Evolutionary conservation across 2,113 vertebrate species (phyloP), one percentile per base, ranked within the genome.

Genomic region (Taurulus bubalis): DNA sequence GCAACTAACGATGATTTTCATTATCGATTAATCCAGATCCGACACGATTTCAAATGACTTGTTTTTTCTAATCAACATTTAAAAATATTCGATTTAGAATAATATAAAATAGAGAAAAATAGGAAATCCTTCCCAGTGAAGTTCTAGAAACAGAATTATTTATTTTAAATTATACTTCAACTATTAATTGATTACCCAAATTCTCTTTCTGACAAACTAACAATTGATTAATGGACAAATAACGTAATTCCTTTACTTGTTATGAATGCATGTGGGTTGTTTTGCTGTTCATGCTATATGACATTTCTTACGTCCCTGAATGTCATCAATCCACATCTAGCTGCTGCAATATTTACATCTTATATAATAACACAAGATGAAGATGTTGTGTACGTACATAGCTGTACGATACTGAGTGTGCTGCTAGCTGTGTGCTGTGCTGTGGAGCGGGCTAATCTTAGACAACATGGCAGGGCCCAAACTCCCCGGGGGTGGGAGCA

Each of bases 401-500:
- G 11, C 53, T 83, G 84, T 65, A 64, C 75, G 77, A 77, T 74
- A 77, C 80, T 47, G 55, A 58, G 38, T 63, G 77, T 85, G 65
- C 84, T 86, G 73, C 38, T 62, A 70, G 80, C 74, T 74, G 72
- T 79, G 81, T 45, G 74, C 60, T 70, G 79, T 70, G 84, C 80
- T 68, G 79, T 80, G 79, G 68, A 75, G 75, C 53, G 36, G 85
- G 85, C 90, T 93, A 93, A 93, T 93, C 88, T 93, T 92, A 92
- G 89, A 89, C 91, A 92, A 86, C 80, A 86, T 49, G 72, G 77
- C 81, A 26, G 24, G 72, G 58, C 79, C 73, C 63, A 76, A 71
- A 74, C 75, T 88, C 89, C 88, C 87, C 22, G 55, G 79, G 82
- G 86, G 26, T 71, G 32, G 60, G 84, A 85, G 80, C 67, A 77